Base-by-base conservation (phyloP, 2,113 vertebrate species). In the Cepphus grylle region DNA sequence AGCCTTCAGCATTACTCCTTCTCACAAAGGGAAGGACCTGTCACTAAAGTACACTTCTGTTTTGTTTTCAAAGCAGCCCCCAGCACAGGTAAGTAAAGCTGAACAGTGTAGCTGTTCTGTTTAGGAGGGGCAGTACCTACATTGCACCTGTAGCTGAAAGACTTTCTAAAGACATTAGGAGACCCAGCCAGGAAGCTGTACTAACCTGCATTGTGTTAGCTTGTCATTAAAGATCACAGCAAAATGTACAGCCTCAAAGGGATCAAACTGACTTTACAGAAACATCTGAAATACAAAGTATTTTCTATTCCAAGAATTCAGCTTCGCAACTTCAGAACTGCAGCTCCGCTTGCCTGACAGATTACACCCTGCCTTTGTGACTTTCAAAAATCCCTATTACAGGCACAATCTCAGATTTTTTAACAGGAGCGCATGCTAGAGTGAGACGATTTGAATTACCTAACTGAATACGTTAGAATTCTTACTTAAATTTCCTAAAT, bases 211-310 rank as follows among this genome's bases (percentile, higher is more conserved):
- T 3, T 2, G 22, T 3, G 9, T 2, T 4, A 32, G 34, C 70
- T 19, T 55, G 43, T 30, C 38, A 8, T 6, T 16, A 23, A 8
- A 86, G 21, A 27, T 6, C 80, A 29, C 32, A 88, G 61, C 38
- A 76, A 15, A 63, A 49, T 2, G 0, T 4, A 25, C 21, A 18
- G 26, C 56, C 61, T 42, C 71, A 26, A 15, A 62, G 47, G 58
- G n/a, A 67, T 34, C 45, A 50, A 45, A 34, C 30, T 25, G 26
- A 76, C 34, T 5, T 20, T 6, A 67, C 20, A 53, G 21, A 4
- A 77, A 62, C 26, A n/a, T n/a, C 12, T 20, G 18, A 73, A 55
- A 20, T 14, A 42, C 6, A 69, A 30, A 0, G 0, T 3, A 19
- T 29, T 53, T 62, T 47, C 67, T 20, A 59, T 7, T 4, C 1